Conservation (phyloP, 2,888 invertebrate species). For the Encarsia formosa region DNA sequence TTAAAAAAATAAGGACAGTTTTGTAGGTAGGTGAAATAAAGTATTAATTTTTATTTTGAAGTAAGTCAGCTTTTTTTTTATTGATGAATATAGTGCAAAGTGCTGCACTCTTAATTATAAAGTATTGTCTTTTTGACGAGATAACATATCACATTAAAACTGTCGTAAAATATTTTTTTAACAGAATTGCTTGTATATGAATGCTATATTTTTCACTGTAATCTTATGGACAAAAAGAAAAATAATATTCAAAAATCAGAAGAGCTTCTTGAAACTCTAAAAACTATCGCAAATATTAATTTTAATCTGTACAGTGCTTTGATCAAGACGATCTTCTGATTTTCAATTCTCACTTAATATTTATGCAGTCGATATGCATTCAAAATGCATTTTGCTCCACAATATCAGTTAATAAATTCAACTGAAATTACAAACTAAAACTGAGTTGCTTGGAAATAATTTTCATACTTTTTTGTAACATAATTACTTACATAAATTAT, state of each 20-base stretch:
- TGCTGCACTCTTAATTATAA: slow-evolving; percentile 34
- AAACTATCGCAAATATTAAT: not conserved
- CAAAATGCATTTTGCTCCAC: slow-evolving; percentile 34
- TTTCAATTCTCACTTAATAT: slow-evolving; percentile 18
- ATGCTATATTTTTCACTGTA: slow-evolving; percentile 12
- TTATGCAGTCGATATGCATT: slow-evolving; percentile 32
- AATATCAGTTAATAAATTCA: too few relatives aligned
- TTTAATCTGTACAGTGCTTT: slow-evolving; percentile 6
- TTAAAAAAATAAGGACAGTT: too few relatives aligned
- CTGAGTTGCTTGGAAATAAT: too few relatives aligned
- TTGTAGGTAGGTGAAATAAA: too few relatives aligned
- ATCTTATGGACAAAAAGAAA: slow-evolving; percentile 2
- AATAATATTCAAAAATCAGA: slow-evolving; percentile 5
- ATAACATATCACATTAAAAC: slow-evolving; percentile 41
- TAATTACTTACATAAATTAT: too few relatives aligned
- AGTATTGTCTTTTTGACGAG: slow-evolving; percentile 41
- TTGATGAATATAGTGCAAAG: slow-evolving; percentile 30
- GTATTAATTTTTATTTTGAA: too few relatives aligned
- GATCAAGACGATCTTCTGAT: slow-evolving; percentile 6
- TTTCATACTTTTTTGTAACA: too few relatives aligned
- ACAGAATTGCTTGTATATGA: slow-evolving; percentile 14
- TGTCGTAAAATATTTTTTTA: slow-evolving; percentile 24
- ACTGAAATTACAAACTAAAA: too few relatives aligned
- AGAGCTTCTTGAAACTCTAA: not conserved
- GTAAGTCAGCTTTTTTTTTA: slow-evolving; percentile 8